Evolutionary conservation across 2,888 invertebrate species (phyloP), one percentile per base, ranked within the genome.

Genomic region (Parochlus steinenii): DNA sequence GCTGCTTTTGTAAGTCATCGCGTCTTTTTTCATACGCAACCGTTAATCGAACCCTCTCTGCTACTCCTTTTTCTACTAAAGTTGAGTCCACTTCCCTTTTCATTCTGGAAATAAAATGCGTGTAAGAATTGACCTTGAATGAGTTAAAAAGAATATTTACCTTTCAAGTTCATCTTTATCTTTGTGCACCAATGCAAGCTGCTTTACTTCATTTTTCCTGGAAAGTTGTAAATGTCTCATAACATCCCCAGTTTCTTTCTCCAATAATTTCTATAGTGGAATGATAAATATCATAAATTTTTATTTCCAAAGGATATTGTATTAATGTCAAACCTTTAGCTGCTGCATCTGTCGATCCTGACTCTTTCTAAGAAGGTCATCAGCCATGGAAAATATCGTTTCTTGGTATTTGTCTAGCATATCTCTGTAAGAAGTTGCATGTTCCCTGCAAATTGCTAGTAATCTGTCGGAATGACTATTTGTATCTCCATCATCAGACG

Each of bases 161-260:
- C 65, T 90, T 79, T 51, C 89, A 46, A 92, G 67, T 55, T 93
- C 93, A 45, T 85, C 89, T 47, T 89, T 81, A 56, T 93, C 90
- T 46, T 81, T 72, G 54, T 89, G 86, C 40, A 78, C 78, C 54
- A 87, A 83, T 16, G 81, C 76, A 40, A 93, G 62, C 31, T 74
- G 73, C 53, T 87, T 89, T 40, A 89, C 83, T 55, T 92, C 90
- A 46, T 81, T 83, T 44, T 86, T 74, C 41, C 86, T 74, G 39
- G 77, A 75, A 38, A 75, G 72, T 46, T 89, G 85, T 45, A 92
- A 61, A 49, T 77, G 73, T 47, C 80, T 74, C 70, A 87, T 74
- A 31, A 85, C 67, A 44, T 76, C 77, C 19, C 66, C 68, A 3
- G 74, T 75, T 46, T 79, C 77, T 41, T 73, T 67, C 44, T 81